Base-by-base conservation (phyloP, 2,888 invertebrate species). In the Luperina nickerlii region DNA sequence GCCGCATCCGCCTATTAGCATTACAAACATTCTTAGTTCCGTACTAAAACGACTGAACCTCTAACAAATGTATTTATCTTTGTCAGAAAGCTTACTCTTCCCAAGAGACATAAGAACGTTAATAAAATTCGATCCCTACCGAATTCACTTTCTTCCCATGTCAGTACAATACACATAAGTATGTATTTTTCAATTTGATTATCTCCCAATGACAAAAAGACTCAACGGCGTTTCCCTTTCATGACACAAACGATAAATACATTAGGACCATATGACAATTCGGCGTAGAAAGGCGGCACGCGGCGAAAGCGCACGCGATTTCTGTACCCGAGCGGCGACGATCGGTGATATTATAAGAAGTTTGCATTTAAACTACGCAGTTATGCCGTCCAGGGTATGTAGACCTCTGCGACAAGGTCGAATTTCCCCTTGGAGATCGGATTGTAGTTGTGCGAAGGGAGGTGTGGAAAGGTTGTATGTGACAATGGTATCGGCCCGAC, bases 1-100 rank as follows among this genome's bases (percentile, higher is more conserved):
- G 93, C 93, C 94, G 92, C 94, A 94, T 95, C 95, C 95, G 94
- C 91, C 90, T 93, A 94, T 95, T 94, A 95, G 92, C 91, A 92
- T 93, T 92, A 92, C 91, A 92, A 91, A 91, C 92, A 92, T 92
- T 92, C 91, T 93, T 93, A 93, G 92, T 94, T 94, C 93, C 92
- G 92, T 89, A 91, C 90, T 89, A 84, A 89, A 90, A 76, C 74
- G 83, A 82, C 81, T 75, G 78, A 83, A 76, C 62, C 76, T 77
- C 42, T 80, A 72, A 82, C 75, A 76, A 82, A 84, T 48, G 67
- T 74, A 65, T 63, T 63, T 32, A 74, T 67, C 18, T 75, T 72
- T 45, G 65, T 48, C 38, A 65, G 20, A 32, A 71, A 74, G 51
- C 20, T 20, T 27, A 20, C 42, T 71, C 18, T 69, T 69, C 57